Base-by-base conservation (phyloP, 2,888 invertebrate genomes). In the Drosophila pseudotakahashii region DNA sequence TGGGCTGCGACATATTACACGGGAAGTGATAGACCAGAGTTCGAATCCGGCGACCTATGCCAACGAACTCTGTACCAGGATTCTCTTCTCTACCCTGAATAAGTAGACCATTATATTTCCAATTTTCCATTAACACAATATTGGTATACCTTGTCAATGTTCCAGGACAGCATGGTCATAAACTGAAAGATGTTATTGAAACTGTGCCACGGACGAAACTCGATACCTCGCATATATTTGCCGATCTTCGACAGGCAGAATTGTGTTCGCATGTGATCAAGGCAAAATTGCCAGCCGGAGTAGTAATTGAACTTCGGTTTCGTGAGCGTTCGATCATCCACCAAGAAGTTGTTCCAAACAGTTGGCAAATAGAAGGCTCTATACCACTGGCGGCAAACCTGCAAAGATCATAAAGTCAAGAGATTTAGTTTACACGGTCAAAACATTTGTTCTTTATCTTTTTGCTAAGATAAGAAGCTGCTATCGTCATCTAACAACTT, bases 121-220 rank as follows among this genome's bases (percentile, higher is more conserved):
- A 1, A 13, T 3, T 23, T 7, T 19, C 11, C 6, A 19, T 23
- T 7, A 13, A 3, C 2, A 3, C 7, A 19, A n/a, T 9, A 19
- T 3, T 2, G 1, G 0, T 4, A 2, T 30, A 93, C 92, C 83
- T 93, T 94, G 77, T 95, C 95, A 0, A 94, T 93, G 86, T 95
- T 96, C 93, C 95, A 95, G 0, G 95, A 94, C n/a, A 97, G 90
- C 93, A 97, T 94, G 63, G 96, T 95, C 94, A 97, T 95, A 87
- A 97, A 97, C 89, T 97, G 96, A 89, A 95, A 96, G 44, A 97
- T 93, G 90, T 97, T 97, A 90, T 96, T 95, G 81, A 96, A 96
- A 89, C 96, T 96, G 66, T 94, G 92, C 93, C 95, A 95, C 0
- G 96, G 96, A 36, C 94, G 93, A 76, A 97, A 94, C 14, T 95